A percentile compares a stretch with the other conserved stretches of the same genome.
phyloP scores from a whole-genome alignment of 2,888 invertebrate species.

The Amorpha juglandis region DNA sequence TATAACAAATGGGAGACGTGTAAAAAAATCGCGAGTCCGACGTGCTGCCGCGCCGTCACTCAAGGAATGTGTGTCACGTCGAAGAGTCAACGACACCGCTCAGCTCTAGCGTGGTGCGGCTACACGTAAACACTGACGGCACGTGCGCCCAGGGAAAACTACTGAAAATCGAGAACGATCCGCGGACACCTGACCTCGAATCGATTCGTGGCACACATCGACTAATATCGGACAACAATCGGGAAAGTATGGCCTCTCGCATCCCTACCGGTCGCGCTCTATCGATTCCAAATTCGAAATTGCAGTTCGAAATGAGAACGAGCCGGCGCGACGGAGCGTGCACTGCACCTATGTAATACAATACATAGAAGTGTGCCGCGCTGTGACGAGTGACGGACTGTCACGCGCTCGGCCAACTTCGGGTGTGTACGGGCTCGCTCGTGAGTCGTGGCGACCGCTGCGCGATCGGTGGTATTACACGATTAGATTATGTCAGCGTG shows the following conservation, averaged over 20 bases:
- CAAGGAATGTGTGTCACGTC: constrained; percentile 81
- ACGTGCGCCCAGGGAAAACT: constrained; percentile 65
- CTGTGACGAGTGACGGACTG: constrained; percentile 77
- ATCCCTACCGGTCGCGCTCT: constrained; percentile 23
- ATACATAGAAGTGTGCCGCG: constrained; percentile 76
- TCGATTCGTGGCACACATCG: constrained; percentile 53
- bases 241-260: constrained; percentile 27
- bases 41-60: constrained; percentile 67
- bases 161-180: constrained; percentile 52
- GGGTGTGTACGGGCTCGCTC: constrained; percentile 55
- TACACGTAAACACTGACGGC: constrained; percentile 71
- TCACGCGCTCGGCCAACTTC: constrained; percentile 70
- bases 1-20: constrained; percentile 55
- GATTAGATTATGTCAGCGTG: constrained; percentile 72
- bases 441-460: constrained; percentile 33
- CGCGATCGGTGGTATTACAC: constrained; percentile 45
- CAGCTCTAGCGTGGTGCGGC: constrained; percentile 40
- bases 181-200: constrained; percentile 46
- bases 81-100: constrained; percentile 78
- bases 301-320: constrained; percentile 53
- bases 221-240: constrained; percentile 44
- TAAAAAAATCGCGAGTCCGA: constrained; percentile 63
- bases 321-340: constrained; percentile 66
- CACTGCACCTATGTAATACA: constrained; percentile 72
- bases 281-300: constrained; percentile 60